Percentiles rank a stretch among this genome's conserved stretches.
phyloP scores from a whole-genome alignment of 2,888 invertebrate genomes.

The Ceraclea dissimilis region DNA sequence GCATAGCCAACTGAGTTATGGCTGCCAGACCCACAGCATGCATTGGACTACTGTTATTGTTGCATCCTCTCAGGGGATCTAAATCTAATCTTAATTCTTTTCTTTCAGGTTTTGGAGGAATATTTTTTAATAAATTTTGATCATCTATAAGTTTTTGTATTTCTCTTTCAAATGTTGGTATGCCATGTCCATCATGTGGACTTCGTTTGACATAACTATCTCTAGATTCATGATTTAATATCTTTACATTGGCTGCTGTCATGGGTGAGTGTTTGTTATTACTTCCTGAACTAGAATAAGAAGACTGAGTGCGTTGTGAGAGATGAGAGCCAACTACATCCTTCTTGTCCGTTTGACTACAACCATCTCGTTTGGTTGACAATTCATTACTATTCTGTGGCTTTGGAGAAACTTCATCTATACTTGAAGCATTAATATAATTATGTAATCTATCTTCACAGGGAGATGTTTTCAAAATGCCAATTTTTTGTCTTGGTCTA shows the following conservation, averaged over 20 bases:
- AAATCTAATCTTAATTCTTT: conserved; percentile 55
- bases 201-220: conserved; percentile 44
- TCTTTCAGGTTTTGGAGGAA: conserved; percentile 52
- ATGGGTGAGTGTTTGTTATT: conserved; percentile 38
- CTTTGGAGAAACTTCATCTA: conserved; percentile 45
- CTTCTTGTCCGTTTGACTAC: conserved; percentile 60
- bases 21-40: conserved; percentile 73
- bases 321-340: conserved; percentile 40
- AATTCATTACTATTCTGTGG: conserved; percentile 47
- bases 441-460: conserved; percentile 42
- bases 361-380: conserved; percentile 54
- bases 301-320: conserved; percentile 38
- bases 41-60: conserved; percentile 51
- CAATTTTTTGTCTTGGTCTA: conserved; percentile 35
- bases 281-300: conserved; percentile 48
- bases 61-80: conserved; percentile 46
- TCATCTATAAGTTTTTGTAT: conserved; percentile 72
- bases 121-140: conserved; percentile 55
- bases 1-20: conserved; percentile 65
- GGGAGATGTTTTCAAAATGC: conserved; percentile 37
- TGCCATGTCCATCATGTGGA: conserved; percentile 45
- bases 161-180: conserved; percentile 70
- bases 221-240: conserved; percentile 44
- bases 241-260: conserved; percentile 42
- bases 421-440: conserved; percentile 34